A percentile compares a stretch with the other conserved stretches of the same genome.
These are phyloP conservation scores for Elegia similella DNA, from an alignment of 2,888 invertebrate species.

Conservation along the genomic window DNA sequence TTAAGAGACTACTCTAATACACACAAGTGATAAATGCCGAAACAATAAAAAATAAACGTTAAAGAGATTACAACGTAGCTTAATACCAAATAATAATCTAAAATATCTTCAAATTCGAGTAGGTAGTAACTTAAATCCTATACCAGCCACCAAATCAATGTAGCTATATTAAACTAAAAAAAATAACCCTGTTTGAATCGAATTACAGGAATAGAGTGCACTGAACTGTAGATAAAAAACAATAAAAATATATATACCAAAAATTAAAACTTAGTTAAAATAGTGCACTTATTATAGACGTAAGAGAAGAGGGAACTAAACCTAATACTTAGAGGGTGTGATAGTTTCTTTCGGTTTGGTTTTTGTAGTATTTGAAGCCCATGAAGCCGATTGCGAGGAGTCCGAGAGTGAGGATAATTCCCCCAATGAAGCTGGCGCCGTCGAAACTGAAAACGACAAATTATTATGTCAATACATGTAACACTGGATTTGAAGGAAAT, in stretches of 20 bases:
- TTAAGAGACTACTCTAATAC: slow-evolving; percentile 26
- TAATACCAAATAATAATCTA: slow-evolving; percentile 24
- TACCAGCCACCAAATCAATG: slow-evolving; percentile 34
- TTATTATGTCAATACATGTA: slow-evolving; percentile 12
- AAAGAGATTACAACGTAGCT: slow-evolving; percentile 37
- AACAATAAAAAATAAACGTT: slow-evolving; percentile 25
- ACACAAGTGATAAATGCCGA: slow-evolving; percentile 36
- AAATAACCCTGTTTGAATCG: slow-evolving; percentile 17
- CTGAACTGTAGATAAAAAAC: slow-evolving; percentile 10
- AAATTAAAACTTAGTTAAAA: slow-evolving; percentile 32
- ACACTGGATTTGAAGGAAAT: too few species aligned
- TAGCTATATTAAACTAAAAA: slow-evolving; percentile 24
- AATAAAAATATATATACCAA: slow-evolving; percentile 11
- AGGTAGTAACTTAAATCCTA: slow-evolving; percentile 25
- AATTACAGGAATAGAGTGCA: slow-evolving; percentile 13
- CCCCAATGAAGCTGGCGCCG: slow-evolving; percentile 90
- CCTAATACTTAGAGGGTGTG: slow-evolving; percentile 87
- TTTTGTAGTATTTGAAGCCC: slow-evolving; percentile 93
- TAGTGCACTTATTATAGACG: slow-evolving; percentile 60
- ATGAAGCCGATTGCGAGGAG: slow-evolving; percentile 90
- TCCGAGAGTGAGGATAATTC: slow-evolving; percentile 90
- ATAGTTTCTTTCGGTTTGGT: slow-evolving; percentile 92
- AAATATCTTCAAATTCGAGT: slow-evolving; percentile 14
- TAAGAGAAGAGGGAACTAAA: slow-evolving; percentile 32
- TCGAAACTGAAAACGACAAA: slow-evolving; percentile 81